phyloP scores from a whole-genome alignment of 37 sponge, comb jelly and placozoan species.

The Chondrilla cf. caribensis region DNA sequence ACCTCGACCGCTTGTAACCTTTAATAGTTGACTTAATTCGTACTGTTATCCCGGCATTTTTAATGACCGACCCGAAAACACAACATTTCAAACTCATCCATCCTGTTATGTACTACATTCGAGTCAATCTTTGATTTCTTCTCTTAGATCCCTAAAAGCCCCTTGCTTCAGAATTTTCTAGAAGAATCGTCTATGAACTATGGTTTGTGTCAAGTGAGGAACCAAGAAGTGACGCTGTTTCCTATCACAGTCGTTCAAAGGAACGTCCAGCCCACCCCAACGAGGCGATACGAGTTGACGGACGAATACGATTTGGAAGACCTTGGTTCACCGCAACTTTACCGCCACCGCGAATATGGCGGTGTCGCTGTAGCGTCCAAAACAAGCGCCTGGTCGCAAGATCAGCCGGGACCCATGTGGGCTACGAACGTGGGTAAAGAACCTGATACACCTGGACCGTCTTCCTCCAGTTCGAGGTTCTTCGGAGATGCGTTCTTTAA shows the following conservation, averaged over 20 bases:
- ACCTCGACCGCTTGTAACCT: too few relatives aligned
- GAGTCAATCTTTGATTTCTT: background rate
- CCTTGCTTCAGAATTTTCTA: constrained; percentile 6
- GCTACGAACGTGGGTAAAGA: background rate
- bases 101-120: too few relatives aligned
- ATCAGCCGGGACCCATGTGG: constrained; percentile 17
- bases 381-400: too few relatives aligned
- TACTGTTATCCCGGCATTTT: too few relatives aligned
- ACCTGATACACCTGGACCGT: background rate
- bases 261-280: background rate
- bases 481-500: background rate
- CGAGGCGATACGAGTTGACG: background rate
- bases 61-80: too few relatives aligned
- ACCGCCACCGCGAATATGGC: background rate
- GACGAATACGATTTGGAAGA: background rate
- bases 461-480: background rate
- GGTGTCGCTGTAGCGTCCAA: background rate
- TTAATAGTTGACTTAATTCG: too few relatives aligned
- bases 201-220: background rate
- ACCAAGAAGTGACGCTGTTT: background rate
- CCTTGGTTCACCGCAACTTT: background rate
- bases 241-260: background rate
- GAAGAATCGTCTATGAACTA: background rate
- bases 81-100: too few relatives aligned
- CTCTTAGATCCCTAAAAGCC: constrained; percentile 10